Evolutionary conservation across 2,888 invertebrate genomes (phyloP).

Genomic region (Drosophila gaucha): DNA sequence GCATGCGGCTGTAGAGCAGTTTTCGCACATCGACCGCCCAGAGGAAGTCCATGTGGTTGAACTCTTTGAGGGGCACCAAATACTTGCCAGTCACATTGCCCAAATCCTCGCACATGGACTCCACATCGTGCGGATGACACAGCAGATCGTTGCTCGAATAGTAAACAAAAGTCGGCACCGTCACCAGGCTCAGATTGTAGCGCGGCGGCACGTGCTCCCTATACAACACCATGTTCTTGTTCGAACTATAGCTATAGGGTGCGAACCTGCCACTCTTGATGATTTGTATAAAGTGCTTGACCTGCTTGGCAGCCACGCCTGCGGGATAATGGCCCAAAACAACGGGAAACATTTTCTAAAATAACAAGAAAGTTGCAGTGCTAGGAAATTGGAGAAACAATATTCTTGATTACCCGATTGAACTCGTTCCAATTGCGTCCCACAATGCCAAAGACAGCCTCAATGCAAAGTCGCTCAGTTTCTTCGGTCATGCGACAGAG

Average conservation of each 20-base stretch:
- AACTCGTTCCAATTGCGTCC: conserved; percentile 83
- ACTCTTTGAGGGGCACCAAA: conserved; percentile 85
- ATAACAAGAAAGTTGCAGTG: not conserved
- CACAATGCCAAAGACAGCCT: conserved; percentile 83
- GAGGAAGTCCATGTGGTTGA: conserved; percentile 89
- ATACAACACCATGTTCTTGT: conserved; percentile 85
- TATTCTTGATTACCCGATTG: conserved; percentile 72
- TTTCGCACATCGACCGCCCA: conserved; percentile 87
- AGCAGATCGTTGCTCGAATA: conserved; percentile 87
- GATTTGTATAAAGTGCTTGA: conserved; percentile 87
- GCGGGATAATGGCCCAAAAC: conserved; percentile 88
- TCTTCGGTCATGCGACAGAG: conserved; percentile 83
- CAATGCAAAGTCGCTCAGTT: conserved; percentile 82
- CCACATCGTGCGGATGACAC: conserved; percentile 85
- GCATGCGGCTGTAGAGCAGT: conserved; percentile 85
- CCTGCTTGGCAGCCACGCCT: conserved; percentile 87
- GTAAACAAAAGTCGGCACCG: conserved; percentile 86
- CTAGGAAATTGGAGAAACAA: not conserved
- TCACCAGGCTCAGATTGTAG: conserved; percentile 85
- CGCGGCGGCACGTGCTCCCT: conserved; percentile 85
- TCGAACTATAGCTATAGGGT: conserved; percentile 86
- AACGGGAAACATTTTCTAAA: conserved; percentile 87
- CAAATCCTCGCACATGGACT: conserved; percentile 79
- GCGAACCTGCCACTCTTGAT: conserved; percentile 84
- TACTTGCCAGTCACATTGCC: conserved; percentile 84